Evolutionary conservation across 1,140 invertebrate species (phyloP), one percentile per base, ranked within the genome.

Genomic region (Apis florea): DNA sequence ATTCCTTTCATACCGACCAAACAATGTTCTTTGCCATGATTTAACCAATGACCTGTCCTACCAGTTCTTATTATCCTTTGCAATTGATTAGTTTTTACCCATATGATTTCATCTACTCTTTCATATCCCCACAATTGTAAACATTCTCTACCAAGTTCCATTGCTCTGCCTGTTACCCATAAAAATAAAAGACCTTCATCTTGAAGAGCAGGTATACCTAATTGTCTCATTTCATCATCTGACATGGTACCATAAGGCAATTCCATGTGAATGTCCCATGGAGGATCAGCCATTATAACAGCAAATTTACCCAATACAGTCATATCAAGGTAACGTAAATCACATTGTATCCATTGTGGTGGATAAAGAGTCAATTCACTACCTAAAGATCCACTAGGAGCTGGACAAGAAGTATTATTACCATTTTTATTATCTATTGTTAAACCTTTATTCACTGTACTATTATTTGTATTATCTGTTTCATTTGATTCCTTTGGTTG

Each of bases 211-310:
- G 96, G 96, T 63, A 93, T 93, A 1, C 86, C 98, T 54, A 99
- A 93, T 74, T 98, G 97, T 84, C 98, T 95, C 98, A 99, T 99
- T 94, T 99, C 99, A 92, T 99, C 98, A 92, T 99, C 98, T 0
- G 98, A 98, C 98, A 99, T 98, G 3, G 98, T 99, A n/a, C 99
- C 98, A 91, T 99, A 99, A 0, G 98, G 98, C 59, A 99, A 94
- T 93, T 99, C 98, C 98, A 99, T 99, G 91, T 99, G 98, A 85
- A 99, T 99, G 92, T 99, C 98, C 98, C 98, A 99, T 0, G 98
- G 98, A 6, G 98, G 98, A 94, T 99, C 98, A 53, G 97, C 97
- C 97, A 98, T 98, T 81, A 98, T 97, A 1, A 98, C 97, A 12
- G 97, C 97, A 94, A 98, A 98, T 94, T 98, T 98, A 64, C 96